A percentile compares a stretch with the other conserved stretches of the same genome.
phyloP scores from a whole-genome alignment of 2,113 vertebrate genomes.

The Nestor notabilis region DNA sequence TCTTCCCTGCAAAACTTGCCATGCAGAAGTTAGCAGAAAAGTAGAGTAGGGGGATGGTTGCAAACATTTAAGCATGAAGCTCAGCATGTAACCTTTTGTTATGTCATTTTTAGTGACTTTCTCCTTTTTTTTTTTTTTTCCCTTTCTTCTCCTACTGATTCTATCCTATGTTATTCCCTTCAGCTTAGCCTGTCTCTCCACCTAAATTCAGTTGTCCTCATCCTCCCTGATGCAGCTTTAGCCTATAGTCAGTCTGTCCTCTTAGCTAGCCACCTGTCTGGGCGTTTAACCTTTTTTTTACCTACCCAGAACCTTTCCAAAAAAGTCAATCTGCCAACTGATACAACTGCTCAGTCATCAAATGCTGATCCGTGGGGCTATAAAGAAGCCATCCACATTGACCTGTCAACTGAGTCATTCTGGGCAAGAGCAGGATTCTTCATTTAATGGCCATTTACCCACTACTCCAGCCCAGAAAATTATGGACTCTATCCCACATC shows the following conservation, averaged over 20 bases:
- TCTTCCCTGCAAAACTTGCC: neutral
- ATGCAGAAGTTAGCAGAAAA: neutral
- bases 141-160: constrained; percentile 52
- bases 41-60: neutral
- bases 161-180: constrained; percentile 50
- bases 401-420: constrained; percentile 35
- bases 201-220: constrained; percentile 12
- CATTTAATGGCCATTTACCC: constrained; percentile 46
- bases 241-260: neutral
- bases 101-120: constrained; percentile 46
- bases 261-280: constrained; percentile 11
- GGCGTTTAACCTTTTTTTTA: neutral
- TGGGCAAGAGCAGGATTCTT: constrained; percentile 61
- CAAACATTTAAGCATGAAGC: constrained; percentile 17
- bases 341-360: constrained; percentile 10
- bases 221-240: constrained; percentile 19
- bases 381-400: constrained; percentile 56
- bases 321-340: constrained; percentile 8
- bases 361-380: constrained; percentile 42
- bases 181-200: neutral
- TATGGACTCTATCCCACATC: constrained; percentile 33
- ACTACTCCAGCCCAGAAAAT: constrained; percentile 46
- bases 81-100: constrained; percentile 48
- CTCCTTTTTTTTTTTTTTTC: constrained; percentile 66
- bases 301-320: constrained; percentile 21